Base-by-base conservation (phyloP, 2,888 invertebrate species). In the Lamproptera curius region DNA sequence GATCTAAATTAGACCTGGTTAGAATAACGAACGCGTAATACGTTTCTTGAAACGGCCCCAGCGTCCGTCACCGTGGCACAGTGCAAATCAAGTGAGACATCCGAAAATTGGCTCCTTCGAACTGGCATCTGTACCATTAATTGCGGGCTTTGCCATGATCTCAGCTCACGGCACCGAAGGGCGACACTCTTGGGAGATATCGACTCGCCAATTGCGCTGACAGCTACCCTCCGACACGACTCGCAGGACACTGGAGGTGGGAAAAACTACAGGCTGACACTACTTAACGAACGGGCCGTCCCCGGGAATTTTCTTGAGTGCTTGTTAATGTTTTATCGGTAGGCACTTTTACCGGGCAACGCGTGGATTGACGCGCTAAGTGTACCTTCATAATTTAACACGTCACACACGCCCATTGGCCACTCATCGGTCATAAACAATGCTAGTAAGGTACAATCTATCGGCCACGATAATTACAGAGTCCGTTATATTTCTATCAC, bases 271-370 rank as follows among this genome's bases (percentile, higher is more conserved):
- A 73, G 76, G 72, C 81, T 77, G 84, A 79, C 83, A 83, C 76
- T 85, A 85, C 85, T 85, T 87, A 86, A 79, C 83, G 80, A 80
- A 79, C 81, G 77, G 76, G 70, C 76, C 77, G 71, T 67, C 68
- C 75, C 65, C 78, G 80, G 79, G 83, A 76, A 83, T 83, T 82
- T 81, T 82, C 82, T 83, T 85, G 87, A 87, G 86, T 87, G 86
- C 85, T 82, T 82, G 86, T 86, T 87, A 87, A 87, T 87, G 87
- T 87, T 87, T 87, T 77, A 87, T 87, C 80, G 86, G 84, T 74
- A 82, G 77, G 82, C 85, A 82, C 86, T 87, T 82, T 87, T 81
- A n/a, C 80, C 71, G 77, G 79, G 76, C 80, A 80, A 77, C 78
- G 79, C 71, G 74, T 78, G 72, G 83, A 85, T 81, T 83, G 85